These are phyloP conservation scores for Pentalonia nigronervosa DNA, from an alignment of 1,140 invertebrate genomes.

Conservation along the genomic window DNA sequence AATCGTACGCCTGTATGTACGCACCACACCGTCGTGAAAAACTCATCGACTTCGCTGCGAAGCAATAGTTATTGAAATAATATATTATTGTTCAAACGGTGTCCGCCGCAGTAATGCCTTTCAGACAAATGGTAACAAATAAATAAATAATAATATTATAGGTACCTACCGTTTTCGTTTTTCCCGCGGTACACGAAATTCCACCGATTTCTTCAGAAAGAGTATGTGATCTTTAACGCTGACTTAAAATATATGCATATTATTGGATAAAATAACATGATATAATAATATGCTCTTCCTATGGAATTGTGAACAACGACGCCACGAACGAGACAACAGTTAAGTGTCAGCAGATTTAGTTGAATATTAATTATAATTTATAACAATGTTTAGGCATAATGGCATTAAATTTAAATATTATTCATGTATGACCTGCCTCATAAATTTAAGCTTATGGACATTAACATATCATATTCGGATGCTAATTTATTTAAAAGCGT, in stretches of 20 bases:
- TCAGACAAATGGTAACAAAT: not conserved
- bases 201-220: not conserved
- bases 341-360: not conserved
- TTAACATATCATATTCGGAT: not conserved
- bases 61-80: not conserved
- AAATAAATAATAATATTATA: not conserved
- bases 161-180: not conserved
- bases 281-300: not conserved
- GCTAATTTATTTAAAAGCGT: not conserved
- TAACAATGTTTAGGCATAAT: not conserved
- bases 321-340: not conserved
- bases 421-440: not conserved
- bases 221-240: not conserved
- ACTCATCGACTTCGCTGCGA: not conserved
- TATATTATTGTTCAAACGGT: not conserved
- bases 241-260: not conserved
- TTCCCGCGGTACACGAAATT: not conserved
- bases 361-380: conserved; percentile 8
- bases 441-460: not conserved
- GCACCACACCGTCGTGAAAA: not conserved
- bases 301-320: not conserved
- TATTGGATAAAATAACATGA: not conserved
- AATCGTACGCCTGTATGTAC: not conserved
- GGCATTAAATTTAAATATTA: not conserved
- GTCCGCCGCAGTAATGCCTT: not conserved